phyloP scores from a whole-genome alignment of 2,888 invertebrate species.

The Sisyra terminalis region DNA sequence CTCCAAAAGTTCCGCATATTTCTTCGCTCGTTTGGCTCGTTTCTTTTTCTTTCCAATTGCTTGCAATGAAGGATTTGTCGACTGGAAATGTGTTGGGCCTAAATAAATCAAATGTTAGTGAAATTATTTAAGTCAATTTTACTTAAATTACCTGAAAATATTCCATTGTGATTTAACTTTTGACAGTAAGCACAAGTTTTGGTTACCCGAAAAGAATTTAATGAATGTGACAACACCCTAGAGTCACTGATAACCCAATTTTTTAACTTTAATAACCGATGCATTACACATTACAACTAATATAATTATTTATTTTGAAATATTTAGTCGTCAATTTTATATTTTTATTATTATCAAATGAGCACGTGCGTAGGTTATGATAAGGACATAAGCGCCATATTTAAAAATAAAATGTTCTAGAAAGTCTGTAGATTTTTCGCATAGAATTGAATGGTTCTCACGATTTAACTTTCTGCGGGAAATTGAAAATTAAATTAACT shows the following conservation, averaged over 20 bases:
- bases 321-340: neutral
- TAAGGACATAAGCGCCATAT: conserved; percentile 16
- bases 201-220: conserved; percentile 8
- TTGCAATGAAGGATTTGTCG: conserved; percentile 17
- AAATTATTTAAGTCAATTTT: conserved; percentile 3
- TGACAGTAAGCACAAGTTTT: conserved; percentile 21
- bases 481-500: no score
- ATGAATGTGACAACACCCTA: conserved; percentile 15
- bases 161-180: conserved; percentile 16
- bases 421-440: no score
- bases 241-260: conserved; percentile 16
- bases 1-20: conserved; percentile 51
- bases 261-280: conserved; percentile 19
- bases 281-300: conserved; percentile 14
- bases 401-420: neutral
- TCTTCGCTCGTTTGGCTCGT: conserved; percentile 31
- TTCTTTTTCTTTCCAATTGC: conserved; percentile 29
- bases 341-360: neutral
- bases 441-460: no score
- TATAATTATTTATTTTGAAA: neutral
- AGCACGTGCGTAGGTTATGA: conserved; percentile 15
- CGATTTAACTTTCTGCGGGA: no score
- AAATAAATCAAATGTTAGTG: neutral
- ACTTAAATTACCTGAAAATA: conserved; percentile 15
- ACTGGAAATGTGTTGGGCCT: conserved; percentile 14